Evolutionary conservation across 2,888 invertebrate species (phyloP).

Genomic region (Tipula confusa): DNA sequence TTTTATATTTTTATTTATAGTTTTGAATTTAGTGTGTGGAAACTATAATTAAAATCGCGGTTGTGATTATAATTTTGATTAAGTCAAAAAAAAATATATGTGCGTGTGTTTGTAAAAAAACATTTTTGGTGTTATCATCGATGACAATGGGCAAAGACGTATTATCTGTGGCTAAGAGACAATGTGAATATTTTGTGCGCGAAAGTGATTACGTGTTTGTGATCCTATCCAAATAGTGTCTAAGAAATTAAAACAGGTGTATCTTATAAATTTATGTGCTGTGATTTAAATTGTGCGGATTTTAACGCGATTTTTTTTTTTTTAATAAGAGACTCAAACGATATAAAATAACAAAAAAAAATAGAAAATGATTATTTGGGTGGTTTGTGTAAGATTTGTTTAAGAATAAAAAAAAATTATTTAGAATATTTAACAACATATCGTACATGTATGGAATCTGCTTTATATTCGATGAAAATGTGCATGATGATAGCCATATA

Average conservation of each 20-base stretch:
- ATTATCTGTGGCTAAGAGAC: neutral
- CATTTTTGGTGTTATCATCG: neutral
- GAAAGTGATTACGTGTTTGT: neutral
- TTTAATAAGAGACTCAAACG: no score
- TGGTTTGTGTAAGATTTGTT: neutral
- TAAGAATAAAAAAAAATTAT: neutral
- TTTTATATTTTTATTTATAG: neutral
- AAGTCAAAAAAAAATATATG: neutral
- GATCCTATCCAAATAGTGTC: neutral
- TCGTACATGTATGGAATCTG: neutral
- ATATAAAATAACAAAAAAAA: no score
- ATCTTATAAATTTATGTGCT: neutral
- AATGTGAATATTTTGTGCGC: neutral
- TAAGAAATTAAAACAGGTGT: neutral
- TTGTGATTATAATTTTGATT: neutral
- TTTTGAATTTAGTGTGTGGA: neutral
- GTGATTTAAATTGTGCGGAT: neutral
- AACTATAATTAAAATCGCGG: neutral
- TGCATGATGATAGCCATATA: no score
- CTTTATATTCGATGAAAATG: neutral
- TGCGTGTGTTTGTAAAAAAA: neutral
- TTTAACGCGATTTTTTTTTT: neutral
- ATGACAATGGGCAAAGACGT: neutral
- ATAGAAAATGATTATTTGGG: no score
- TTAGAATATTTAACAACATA: neutral